Evolutionary conservation across 2,797 vertebrate genomes (phyloP).

Genomic region (Mionectes olivaceus): DNA sequence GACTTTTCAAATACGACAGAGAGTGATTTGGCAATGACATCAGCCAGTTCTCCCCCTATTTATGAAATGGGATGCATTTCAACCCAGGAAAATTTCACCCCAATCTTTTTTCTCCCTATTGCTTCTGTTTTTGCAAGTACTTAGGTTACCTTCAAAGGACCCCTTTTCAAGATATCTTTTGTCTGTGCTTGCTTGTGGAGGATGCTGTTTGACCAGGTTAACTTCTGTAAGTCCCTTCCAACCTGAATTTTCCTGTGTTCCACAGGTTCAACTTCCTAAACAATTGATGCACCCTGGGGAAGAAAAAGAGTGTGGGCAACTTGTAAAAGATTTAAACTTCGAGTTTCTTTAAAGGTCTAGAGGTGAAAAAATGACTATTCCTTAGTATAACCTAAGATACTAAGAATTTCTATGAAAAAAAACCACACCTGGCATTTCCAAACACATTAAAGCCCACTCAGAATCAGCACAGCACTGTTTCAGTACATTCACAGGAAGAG

Average conservation of each 20-base stretch:
- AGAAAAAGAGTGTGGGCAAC: background rate
- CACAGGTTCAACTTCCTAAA: background rate
- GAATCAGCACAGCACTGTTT: background rate
- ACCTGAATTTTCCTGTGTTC: background rate
- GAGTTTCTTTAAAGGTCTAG: background rate
- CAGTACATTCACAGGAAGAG: background rate
- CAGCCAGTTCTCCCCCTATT: background rate
- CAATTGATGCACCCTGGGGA: background rate
- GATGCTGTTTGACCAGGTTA: background rate
- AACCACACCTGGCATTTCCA: background rate
- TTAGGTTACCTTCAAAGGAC: background rate
- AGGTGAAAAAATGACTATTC: background rate
- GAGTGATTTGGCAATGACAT: background rate
- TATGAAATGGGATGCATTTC: background rate
- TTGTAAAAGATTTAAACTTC: background rate
- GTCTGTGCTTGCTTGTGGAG: background rate
- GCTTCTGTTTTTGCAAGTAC: background rate
- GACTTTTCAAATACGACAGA: background rate
- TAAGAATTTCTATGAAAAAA: background rate
- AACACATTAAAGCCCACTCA: background rate
- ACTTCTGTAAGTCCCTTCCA: background rate
- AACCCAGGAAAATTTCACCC: background rate
- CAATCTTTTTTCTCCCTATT: background rate
- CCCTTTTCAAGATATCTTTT: background rate
- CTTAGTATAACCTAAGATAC: background rate